phyloP scores from a whole-genome alignment of 2,797 vertebrate species.

The Atherinosoma microstoma region DNA sequence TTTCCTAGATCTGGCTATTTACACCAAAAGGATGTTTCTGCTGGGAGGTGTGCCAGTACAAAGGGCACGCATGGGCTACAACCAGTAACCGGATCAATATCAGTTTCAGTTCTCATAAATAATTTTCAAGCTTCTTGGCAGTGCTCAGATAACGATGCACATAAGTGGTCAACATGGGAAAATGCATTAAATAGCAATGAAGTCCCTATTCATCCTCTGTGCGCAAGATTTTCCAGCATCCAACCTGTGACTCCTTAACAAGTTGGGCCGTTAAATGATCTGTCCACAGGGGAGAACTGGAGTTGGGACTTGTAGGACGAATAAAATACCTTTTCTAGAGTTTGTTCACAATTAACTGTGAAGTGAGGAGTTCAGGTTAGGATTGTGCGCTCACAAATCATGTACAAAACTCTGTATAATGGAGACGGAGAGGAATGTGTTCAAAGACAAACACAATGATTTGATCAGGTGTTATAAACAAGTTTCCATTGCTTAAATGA shows the following conservation, averaged over 20 bases:
- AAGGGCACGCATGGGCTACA: constrained; percentile 53
- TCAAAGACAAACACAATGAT: background rate
- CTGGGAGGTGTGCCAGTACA: constrained; percentile 26
- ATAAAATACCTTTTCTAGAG: constrained; percentile 7
- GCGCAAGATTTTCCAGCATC: constrained; percentile 83
- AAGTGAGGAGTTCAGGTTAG: constrained; percentile 1
- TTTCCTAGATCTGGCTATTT: constrained; percentile 46
- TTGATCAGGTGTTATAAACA: background rate
- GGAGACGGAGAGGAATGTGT: background rate
- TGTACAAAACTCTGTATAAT: constrained; percentile 34
- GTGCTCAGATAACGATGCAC: constrained; percentile 73
- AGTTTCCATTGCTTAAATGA: background rate
- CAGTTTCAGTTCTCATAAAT: constrained; percentile 73
- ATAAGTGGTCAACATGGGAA: constrained; percentile 66
- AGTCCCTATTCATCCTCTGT: constrained; percentile 74
- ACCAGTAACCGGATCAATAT: constrained; percentile 70
- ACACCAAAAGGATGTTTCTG: constrained; percentile 50
- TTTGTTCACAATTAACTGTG: constrained; percentile 23
- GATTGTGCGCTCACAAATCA: background rate
- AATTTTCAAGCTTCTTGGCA: constrained; percentile 67
- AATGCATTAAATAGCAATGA: constrained; percentile 79
- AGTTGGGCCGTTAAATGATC: constrained; percentile 43
- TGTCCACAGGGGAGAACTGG: constrained; percentile 7
- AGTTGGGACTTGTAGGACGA: constrained; percentile 25
- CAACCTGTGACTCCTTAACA: constrained; percentile 76